Evolutionary conservation across 2,113 vertebrate genomes (phyloP).

Genomic region (Tachysurus vachellii): DNA sequence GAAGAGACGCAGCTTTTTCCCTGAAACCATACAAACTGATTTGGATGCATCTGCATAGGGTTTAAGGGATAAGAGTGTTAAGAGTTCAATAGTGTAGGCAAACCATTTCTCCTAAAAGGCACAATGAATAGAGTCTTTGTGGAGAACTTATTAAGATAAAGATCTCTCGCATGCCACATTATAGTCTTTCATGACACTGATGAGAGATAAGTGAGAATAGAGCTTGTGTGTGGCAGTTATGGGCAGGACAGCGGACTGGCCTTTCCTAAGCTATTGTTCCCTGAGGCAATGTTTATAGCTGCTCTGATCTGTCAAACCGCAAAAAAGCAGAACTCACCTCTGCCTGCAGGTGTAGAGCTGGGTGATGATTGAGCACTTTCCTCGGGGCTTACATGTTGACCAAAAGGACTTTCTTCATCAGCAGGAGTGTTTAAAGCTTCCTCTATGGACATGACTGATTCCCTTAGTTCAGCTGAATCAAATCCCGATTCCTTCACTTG

Average conservation of each 20-base stretch:
- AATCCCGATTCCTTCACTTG: conserved; percentile 9
- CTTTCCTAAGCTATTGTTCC: conserved; percentile 63
- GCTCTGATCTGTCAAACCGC: conserved; percentile 62
- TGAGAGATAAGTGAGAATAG: conserved; percentile 44
- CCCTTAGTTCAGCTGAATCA: not conserved
- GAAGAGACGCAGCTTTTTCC: conserved; percentile 74
- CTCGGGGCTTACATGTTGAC: conserved; percentile 17
- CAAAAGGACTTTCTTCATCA: conserved; percentile 19
- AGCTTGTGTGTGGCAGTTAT: conserved; percentile 66
- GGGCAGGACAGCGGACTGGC: conserved; percentile 61
- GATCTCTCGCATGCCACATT: conserved; percentile 27
- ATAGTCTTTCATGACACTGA: conserved; percentile 26
- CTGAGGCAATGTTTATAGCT: conserved; percentile 46
- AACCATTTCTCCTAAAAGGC: conserved; percentile 48
- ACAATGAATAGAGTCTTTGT: conserved; percentile 13
- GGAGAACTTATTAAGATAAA: conserved; percentile 40
- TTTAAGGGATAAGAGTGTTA: not conserved
- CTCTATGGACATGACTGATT: not conserved
- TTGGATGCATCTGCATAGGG: not conserved
- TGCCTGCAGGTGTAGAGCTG: conserved; percentile 53
- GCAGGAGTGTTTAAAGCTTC: conserved; percentile 10
- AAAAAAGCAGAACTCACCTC: conserved; percentile 77
- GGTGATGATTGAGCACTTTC: conserved; percentile 10
- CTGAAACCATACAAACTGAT: conserved; percentile 57
- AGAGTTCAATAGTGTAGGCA: conserved; percentile 17